Evolutionary conservation across 2,888 invertebrate genomes (phyloP).

Genomic region (Uropetala carovei): DNA sequence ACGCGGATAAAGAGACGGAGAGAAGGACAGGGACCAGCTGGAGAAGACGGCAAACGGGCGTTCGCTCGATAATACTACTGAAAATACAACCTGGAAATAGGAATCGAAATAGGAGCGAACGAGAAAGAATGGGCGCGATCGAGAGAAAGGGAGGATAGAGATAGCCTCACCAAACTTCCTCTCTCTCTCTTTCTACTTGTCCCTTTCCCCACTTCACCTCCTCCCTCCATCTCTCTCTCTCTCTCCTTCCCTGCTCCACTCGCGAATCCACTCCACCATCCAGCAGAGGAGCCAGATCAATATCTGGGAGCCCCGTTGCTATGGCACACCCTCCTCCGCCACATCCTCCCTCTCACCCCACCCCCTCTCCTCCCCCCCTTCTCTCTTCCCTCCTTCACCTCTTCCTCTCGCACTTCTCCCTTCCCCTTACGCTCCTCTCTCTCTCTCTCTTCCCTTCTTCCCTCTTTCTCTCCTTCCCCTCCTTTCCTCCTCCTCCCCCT

Average conservation of each 20-base stretch:
- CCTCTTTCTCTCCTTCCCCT: slow-evolving; percentile 73
- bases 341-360: slow-evolving; percentile 67
- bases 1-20: not conserved
- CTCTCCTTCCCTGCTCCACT: slow-evolving; percentile 50
- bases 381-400: slow-evolving; percentile 67
- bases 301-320: slow-evolving; percentile 55
- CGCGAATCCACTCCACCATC: slow-evolving; percentile 34
- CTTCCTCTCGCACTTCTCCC: not conserved
- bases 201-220: not conserved
- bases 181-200: not conserved
- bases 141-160: not conserved
- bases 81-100: not conserved
- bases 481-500: slow-evolving; percentile 77
- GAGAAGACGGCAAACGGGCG: not conserved
- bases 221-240: slow-evolving; percentile 38
- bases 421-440: not conserved
- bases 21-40: not conserved
- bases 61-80: not conserved
- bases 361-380: slow-evolving; percentile 65
- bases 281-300: slow-evolving; percentile 58
- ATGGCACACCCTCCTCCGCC: slow-evolving; percentile 42
- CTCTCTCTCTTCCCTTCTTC: not conserved
- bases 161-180: not conserved
- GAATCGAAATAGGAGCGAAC: not conserved
- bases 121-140: not conserved